Base-by-base conservation (phyloP, 2,888 invertebrate genomes). In the Panopea generosa region DNA sequence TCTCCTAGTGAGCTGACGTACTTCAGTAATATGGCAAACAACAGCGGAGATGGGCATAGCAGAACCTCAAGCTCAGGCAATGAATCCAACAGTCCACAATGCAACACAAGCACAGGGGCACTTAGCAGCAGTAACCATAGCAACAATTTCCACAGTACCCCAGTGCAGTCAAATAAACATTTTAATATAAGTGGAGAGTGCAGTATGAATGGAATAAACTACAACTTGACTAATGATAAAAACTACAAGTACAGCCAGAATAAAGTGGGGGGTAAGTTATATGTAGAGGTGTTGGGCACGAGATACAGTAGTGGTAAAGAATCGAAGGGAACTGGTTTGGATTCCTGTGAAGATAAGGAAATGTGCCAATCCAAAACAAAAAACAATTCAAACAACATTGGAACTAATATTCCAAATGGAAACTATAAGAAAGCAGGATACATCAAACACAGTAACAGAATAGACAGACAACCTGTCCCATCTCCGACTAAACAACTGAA, bases 401-500 rank as follows among this genome's bases (percentile, higher is more conserved):
- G 65, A 60, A 4, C 60, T 24, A 38, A 65, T 70, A 52, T n/a
- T 38, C 52, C 11, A 24, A 24, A 45, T 55, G 65, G 43, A 14
- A 29, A 22, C 3, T 4, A 4, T 9, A 26, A 24, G 24, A 52
- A 9, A 24, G 4, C 11, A 11, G 3, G 16, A 6, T 4, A 45
- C 16, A 3, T 45, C 24, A 78, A 78, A 27, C 70, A 47, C 14
- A 67, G 53, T 29, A 81, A 81, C 40, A 61, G 45, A 33, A 61
- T 75, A 18, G 66, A 43, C 9, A 75, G 77, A 27, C 61, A 50
- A 11, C 56, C 55, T 6, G 66, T 84, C 6, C 86, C 86, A 0
- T 67, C 80, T 24, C 89, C 89, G 0, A 71, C 75, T 6, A 62
- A 74, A 45, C 61, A 69, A 6, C 76, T 87, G 76, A 65, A 77